phyloP scores from a whole-genome alignment of 2,113 vertebrate species.

The Anhinga anhinga region DNA sequence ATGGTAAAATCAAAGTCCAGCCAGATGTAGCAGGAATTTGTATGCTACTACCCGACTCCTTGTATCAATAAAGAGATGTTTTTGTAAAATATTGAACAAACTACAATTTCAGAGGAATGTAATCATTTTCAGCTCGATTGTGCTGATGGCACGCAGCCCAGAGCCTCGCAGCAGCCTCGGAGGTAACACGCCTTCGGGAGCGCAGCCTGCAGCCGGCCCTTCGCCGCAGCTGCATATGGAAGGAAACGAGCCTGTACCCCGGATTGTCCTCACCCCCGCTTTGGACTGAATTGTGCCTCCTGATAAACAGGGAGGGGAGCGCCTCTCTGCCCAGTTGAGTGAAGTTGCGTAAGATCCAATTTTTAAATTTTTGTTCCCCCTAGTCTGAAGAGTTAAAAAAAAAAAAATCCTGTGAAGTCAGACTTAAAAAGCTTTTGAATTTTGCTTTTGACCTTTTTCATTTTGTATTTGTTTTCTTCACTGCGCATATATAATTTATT shows the following conservation, averaged over 20 bases:
- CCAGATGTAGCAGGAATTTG: constrained; percentile 1
- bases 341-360: neutral
- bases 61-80: constrained; percentile 6
- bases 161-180: neutral
- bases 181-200: neutral
- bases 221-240: accelerated
- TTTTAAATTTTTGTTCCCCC: neutral
- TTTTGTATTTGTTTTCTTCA: neutral
- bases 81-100: neutral
- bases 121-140: neutral
- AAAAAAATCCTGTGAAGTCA: neutral
- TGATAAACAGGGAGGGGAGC: neutral
- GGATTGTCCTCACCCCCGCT: accelerated
- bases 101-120: neutral
- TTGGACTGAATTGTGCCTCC: neutral
- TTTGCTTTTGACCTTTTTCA: neutral
- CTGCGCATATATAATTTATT: neutral
- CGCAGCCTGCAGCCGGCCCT: neutral
- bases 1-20: neutral
- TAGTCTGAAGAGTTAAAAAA: neutral
- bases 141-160: neutral
- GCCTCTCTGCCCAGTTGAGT: accelerated
- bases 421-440: neutral
- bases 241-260: neutral
- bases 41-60: neutral